These are phyloP conservation scores for Mythimna albipuncta DNA, from an alignment of 2,888 invertebrate genomes.

Conservation along the genomic window DNA sequence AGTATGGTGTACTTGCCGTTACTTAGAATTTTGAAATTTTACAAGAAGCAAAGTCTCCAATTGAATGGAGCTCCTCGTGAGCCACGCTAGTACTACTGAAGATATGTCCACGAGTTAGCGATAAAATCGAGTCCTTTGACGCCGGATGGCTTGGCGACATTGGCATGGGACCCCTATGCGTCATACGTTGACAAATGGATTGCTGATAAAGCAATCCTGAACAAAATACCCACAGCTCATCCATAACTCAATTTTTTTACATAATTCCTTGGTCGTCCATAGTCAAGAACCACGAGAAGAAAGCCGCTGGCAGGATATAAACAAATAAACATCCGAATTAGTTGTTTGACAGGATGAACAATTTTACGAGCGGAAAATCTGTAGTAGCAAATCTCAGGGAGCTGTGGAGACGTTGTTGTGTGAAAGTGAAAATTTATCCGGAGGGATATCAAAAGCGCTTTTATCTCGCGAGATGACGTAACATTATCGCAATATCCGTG, in stretches of 20 bases:
- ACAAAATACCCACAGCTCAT: not conserved
- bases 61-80: too few relatives aligned
- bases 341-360: conserved; percentile 48
- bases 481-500: conserved; percentile 88
- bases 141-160: not conserved
- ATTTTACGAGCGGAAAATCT: conserved; percentile 58
- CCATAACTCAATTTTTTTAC: conserved; percentile 4
- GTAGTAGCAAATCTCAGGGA: conserved; percentile 54
- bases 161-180: too few relatives aligned
- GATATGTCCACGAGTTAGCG: not conserved
- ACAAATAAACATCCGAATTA: conserved; percentile 53
- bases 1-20: too few relatives aligned
- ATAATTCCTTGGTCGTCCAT: not conserved
- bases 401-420: conserved; percentile 64
- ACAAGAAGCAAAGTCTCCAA: too few relatives aligned
- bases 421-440: conserved; percentile 82
- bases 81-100: not conserved
- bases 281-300: conserved; percentile 3
- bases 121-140: not conserved
- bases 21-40: too few relatives aligned
- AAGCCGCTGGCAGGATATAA: conserved; percentile 14
- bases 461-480: conserved; percentile 85
- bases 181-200: not conserved
- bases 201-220: not conserved
- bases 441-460: conserved; percentile 82